These are phyloP conservation scores for Pelodytes ibericus DNA, from an alignment of 2,797 vertebrate species.

Conservation along the genomic window DNA sequence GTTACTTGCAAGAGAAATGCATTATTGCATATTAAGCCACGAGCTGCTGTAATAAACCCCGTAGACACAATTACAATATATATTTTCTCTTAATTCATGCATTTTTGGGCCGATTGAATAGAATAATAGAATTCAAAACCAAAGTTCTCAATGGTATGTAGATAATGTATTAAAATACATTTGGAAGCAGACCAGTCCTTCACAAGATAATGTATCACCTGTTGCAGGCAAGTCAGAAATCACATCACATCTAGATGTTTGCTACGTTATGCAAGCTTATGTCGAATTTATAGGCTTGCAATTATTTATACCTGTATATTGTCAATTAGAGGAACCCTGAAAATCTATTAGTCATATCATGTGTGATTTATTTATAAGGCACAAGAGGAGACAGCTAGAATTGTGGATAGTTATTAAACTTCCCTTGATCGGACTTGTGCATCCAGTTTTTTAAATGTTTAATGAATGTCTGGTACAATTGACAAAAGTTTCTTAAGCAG, in stretches of 20 bases:
- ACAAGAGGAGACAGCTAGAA: conserved; percentile 24
- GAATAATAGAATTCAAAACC: too few species aligned
- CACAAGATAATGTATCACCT: too few species aligned
- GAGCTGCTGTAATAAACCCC: too few species aligned
- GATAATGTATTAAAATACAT: too few species aligned
- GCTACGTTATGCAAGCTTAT: not conserved
- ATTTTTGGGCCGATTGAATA: too few species aligned
- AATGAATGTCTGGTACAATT: conserved; percentile 47
- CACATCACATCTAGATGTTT: not conserved
- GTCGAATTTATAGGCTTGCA: not conserved
- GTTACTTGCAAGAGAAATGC: too few species aligned
- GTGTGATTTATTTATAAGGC: conserved; percentile 49
- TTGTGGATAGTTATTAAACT: conserved; percentile 24
- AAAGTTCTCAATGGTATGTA: too few species aligned
- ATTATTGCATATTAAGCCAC: too few species aligned
- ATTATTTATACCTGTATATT: conserved; percentile 22
- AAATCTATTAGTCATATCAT: conserved; percentile 36
- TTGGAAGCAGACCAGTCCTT: too few species aligned
- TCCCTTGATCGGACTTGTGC: conserved; percentile 36
- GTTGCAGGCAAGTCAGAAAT: not conserved
- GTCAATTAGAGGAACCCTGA: conserved; percentile 19
- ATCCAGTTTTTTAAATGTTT: conserved; percentile 49
- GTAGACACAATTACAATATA: too few species aligned
- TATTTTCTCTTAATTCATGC: too few species aligned
- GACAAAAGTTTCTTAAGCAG: conserved; percentile 39